phyloP scores from a whole-genome alignment of 2,888 invertebrate species.

The Stramonita haemastoma region DNA sequence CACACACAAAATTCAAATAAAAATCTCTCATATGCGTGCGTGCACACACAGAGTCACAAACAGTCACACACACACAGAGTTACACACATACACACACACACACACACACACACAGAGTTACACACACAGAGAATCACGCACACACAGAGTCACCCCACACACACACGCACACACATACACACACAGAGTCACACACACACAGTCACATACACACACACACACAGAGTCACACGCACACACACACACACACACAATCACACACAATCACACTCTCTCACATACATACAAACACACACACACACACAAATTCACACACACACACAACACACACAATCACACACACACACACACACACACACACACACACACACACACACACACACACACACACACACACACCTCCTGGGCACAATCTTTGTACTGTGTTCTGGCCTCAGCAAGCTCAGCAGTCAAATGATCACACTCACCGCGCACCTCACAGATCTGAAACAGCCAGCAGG shows the following conservation, averaged over 20 bases:
- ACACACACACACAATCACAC: neutral
- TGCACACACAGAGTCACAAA: too few relatives aligned
- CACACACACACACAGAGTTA: neutral
- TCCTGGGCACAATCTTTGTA: slow-evolving; percentile 76
- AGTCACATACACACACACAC: slow-evolving; percentile 1
- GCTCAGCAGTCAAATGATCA: slow-evolving; percentile 67
- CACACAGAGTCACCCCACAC: neutral
- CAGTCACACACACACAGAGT: too few relatives aligned
- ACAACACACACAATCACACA: neutral
- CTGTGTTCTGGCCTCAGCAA: slow-evolving; percentile 71
- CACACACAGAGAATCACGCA: neutral
- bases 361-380: neutral
- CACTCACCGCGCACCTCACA: slow-evolving; percentile 65
- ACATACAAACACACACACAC: neutral
- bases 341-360: slow-evolving; percentile 22
- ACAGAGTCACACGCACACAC: neutral
- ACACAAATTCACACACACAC: neutral
- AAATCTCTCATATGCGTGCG: too few relatives aligned
- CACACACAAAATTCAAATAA: too few relatives aligned
- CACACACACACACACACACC: slow-evolving; percentile 57
- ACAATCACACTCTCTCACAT: too few relatives aligned
- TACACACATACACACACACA: neutral
- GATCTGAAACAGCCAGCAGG: slow-evolving; percentile 56
- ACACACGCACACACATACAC: neutral
- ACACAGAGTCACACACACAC: neutral